Conservation (phyloP, 2,888 invertebrate genomes). For the Hemistola chrysoprasaria region DNA sequence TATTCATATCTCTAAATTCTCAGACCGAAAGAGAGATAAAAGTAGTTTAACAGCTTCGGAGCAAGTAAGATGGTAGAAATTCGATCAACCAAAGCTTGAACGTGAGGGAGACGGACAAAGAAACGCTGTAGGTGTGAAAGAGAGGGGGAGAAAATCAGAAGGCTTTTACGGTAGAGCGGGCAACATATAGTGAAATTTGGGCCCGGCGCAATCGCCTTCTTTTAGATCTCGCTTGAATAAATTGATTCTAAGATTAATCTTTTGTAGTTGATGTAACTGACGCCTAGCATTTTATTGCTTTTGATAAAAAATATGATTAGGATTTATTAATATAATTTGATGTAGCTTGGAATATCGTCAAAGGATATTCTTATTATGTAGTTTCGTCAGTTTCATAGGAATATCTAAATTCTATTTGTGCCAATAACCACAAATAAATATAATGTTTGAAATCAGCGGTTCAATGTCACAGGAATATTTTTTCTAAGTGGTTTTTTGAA, state of each 20-base stretch:
- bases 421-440: too few relatives aligned
- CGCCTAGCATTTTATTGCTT: conserved; percentile 47
- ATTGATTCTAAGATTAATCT: conserved; percentile 79
- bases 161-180: conserved; percentile 81
- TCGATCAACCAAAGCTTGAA: conserved; percentile 68
- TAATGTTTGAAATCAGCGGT: too few relatives aligned
- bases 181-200: conserved; percentile 78
- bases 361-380: conserved; percentile 16
- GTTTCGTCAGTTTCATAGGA: too few relatives aligned
- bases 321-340: conserved; percentile 36
- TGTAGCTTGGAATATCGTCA: conserved; percentile 26
- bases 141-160: conserved; percentile 67
- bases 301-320: conserved; percentile 40
- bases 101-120: conserved; percentile 48
- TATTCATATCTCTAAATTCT: conserved; percentile 77
- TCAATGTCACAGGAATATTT: too few relatives aligned
- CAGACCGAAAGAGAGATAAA: conserved; percentile 73
- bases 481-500: neutral
- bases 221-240: conserved; percentile 79
- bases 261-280: conserved; percentile 64
- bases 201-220: conserved; percentile 62
- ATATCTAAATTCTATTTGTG: too few relatives aligned
- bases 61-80: conserved; percentile 80
- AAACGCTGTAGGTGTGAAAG: conserved; percentile 40
- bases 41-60: conserved; percentile 74